Base-by-base conservation (phyloP, 2,888 invertebrate genomes). In the Polylopha cassiicola region DNA sequence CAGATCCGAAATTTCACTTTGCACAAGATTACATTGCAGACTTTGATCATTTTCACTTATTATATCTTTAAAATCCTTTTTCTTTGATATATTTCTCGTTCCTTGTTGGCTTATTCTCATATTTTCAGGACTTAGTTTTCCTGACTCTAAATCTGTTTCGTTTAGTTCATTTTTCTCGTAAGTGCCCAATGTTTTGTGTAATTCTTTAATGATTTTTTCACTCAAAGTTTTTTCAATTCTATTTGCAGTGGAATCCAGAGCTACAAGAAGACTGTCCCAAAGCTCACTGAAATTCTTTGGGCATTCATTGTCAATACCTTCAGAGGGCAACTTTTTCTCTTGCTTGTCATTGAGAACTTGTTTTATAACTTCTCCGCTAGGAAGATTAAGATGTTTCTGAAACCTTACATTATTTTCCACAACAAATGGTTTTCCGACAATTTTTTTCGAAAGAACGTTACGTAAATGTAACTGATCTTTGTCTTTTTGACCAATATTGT, bases 11-110 rank as follows among this genome's bases (percentile, higher is more conserved):
- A 61, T 42, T 20, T 70, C 56, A 15, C 61, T 78, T 5, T 68
- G 54, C 3, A 77, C 54, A 20, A 80, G 48, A 44, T 65, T 53
- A 36, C 84, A 81, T 46, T 82, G 81, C 4, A 71, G 42, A 26
- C 49, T 48, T 47, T 55, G 53, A 16, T 71, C 48, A 4, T 38
- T 15, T 13, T 53, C 43, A 17, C 18, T 28, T 11, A 38, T 10
- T 3, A 17, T 28, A 31, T 46, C 41, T 15, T 31, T 32, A n/a
- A 44, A 39, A 1, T 37, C 41, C 27, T 50, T 47, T 42, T 56
- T 63, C n/a, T 48, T 43, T 4, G 37, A 20, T 13, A 42, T 39
- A 18, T 17, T 4, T 36, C 38, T 28, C 4, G 37, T 38, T 31
- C 21, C 51, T 20, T 2, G 44, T 31, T 16, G 23, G 18, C 36